Evolutionary conservation across 2,888 invertebrate genomes (phyloP), one percentile per base, ranked within the genome.

Genomic region (Oligia latruncula): DNA sequence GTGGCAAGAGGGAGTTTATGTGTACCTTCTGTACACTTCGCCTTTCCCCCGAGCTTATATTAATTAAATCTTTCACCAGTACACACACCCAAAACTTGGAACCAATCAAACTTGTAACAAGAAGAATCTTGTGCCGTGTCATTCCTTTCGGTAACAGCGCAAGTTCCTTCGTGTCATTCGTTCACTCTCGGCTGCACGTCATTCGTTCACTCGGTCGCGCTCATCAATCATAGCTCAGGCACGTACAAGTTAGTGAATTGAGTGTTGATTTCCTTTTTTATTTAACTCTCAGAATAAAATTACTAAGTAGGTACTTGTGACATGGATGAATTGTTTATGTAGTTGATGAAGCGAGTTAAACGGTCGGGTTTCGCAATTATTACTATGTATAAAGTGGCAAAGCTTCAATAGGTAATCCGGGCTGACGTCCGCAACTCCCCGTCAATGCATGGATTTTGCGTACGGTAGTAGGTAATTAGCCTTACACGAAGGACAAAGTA

Each of bases 151-250:
- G 43, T 20, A 62, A 66, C 40, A 46, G 20, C 64, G 35, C 71
- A 67, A 67, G 77, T 76, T 71, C 13, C n/a, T 17, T 46, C 77
- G 20, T 29, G 87, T 74, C 70, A 73, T 43, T 66, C 70, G 40
- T 70, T 81, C 84, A 73, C 29, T n/a, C 60, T n/a, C 62, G 13
- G 55, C 40, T 23, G 71, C 80, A 23, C 58, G 73, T 82, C 83
- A 71, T 76, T 76, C 83, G 60, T 46, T 70, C 74, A 40, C 15
- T 67, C 66, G 52, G 66, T 66, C 62, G 40, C 60, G 64, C 65
- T 83, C 87, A 85, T 85, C 87, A 80, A 87, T 85, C 87, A 87
- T 75, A 29, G 40, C 64, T 77, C 67, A 23, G 62, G 46, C 74
- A 84, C 79, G 83, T 29, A 71, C 49, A 49, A 60, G 67, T 74